Evolutionary conservation across 2,797 vertebrate species (phyloP).

Genomic region (Anabacerthia variegaticeps): DNA sequence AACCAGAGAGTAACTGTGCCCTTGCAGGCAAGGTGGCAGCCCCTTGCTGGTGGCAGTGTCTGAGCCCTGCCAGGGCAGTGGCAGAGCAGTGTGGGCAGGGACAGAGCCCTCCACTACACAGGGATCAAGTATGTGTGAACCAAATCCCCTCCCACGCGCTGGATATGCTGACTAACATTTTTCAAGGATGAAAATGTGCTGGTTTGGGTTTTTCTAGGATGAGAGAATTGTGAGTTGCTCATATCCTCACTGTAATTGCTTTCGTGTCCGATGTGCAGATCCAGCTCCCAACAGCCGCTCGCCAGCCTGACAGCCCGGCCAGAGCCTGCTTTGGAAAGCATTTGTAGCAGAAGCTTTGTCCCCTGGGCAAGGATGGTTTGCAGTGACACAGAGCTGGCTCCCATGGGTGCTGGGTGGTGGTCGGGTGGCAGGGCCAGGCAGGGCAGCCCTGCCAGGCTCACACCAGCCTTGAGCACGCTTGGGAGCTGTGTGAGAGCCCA

Average conservation of each 20-base stretch:
- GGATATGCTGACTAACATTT: neutral
- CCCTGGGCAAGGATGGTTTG: neutral
- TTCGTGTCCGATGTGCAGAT: neutral
- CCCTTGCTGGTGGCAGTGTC: too few species aligned
- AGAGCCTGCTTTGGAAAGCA: neutral
- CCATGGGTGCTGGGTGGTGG: accelerated
- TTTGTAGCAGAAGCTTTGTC: neutral
- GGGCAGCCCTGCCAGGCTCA: neutral
- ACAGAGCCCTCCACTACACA: neutral
- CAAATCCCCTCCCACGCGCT: accelerated
- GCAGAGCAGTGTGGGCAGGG: neutral
- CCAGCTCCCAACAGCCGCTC: neutral
- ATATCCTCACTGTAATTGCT: neutral
- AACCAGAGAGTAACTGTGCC: neutral
- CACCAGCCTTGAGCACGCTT: accelerated
- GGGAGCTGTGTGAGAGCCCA: neutral
- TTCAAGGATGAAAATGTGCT: neutral
- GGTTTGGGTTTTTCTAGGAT: neutral
- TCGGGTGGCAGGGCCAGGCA: neutral
- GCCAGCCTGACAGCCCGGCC: neutral
- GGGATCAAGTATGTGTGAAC: neutral
- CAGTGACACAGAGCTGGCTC: neutral
- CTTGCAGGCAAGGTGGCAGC: neutral
- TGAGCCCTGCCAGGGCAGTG: too few species aligned
- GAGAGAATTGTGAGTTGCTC: neutral